A percentile compares a stretch with the other conserved stretches of the same genome.
phyloP scores from a whole-genome alignment of 2,888 invertebrate species.

The Heliconius charithonia region DNA sequence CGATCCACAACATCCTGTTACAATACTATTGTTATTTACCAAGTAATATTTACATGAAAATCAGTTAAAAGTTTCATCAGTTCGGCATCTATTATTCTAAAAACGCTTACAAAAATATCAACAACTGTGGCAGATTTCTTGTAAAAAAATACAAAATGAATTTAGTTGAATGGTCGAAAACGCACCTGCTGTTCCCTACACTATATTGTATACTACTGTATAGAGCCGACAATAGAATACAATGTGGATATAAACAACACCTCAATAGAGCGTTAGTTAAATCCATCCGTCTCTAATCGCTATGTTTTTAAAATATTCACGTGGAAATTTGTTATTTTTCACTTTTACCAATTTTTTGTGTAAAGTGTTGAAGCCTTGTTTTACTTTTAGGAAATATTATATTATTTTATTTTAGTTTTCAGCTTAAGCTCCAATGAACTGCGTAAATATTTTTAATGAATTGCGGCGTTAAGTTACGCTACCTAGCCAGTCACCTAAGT shows the following conservation, averaged over 20 bases:
- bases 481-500: no score
- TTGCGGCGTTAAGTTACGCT: no score
- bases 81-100: conserved; percentile 18
- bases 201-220: background rate
- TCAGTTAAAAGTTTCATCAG: conserved; percentile 21
- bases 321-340: no score
- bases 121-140: conserved; percentile 22
- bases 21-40: no score
- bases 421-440: no score
- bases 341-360: no score
- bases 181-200: conserved; percentile 23
- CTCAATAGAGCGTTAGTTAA: conserved; percentile 10
- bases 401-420: no score
- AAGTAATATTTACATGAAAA: background rate
- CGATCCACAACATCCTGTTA: background rate
- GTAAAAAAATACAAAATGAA: conserved; percentile 21
- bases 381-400: no score
- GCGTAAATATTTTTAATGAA: no score
- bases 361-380: no score
- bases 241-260: conserved; percentile 2
- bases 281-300: background rate
- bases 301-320: no score
- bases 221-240: background rate
- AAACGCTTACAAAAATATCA: conserved; percentile 3
- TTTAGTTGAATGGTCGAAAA: conserved; percentile 11